Conservation (phyloP, 2,888 invertebrate species). For the Embidobia sp. region DNA sequence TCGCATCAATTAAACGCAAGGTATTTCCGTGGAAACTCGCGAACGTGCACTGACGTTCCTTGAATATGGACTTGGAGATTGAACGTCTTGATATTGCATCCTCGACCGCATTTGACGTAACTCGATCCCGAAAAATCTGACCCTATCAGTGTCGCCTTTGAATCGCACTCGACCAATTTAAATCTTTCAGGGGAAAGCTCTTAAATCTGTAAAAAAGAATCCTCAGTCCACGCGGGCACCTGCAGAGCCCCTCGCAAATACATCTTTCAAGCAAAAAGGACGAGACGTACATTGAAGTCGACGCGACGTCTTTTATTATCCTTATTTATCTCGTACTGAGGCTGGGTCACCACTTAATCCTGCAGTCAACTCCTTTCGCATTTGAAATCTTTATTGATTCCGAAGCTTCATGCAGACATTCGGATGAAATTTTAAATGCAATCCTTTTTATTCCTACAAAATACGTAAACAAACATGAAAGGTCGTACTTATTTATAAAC, state of each 20-base stretch:
- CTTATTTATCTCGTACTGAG: slow-evolving; percentile 32
- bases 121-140: slow-evolving; percentile 25
- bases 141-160: slow-evolving; percentile 41
- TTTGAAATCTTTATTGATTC: too few relatives aligned
- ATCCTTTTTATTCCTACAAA: too few relatives aligned
- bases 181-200: slow-evolving; percentile 39
- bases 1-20: too few relatives aligned
- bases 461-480: too few relatives aligned
- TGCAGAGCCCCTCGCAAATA: slow-evolving; percentile 30
- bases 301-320: slow-evolving; percentile 33
- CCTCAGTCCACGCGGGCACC: slow-evolving; percentile 22
- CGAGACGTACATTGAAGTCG: slow-evolving; percentile 6
- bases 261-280: slow-evolving; percentile 24
- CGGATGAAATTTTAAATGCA: too few relatives aligned
- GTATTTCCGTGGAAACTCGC: too few relatives aligned
- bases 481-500: too few relatives aligned
- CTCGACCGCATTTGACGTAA: slow-evolving; percentile 17
- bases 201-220: slow-evolving; percentile 33
- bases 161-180: slow-evolving; percentile 37
- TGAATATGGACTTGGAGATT: slow-evolving; percentile 4
- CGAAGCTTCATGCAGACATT: slow-evolving; percentile 10
- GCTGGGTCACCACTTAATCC: not conserved
- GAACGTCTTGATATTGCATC: slow-evolving; percentile 15
- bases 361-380: not conserved
- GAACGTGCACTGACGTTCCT: too few relatives aligned